Base-by-base conservation (phyloP, 2,888 invertebrate genomes). In the Agrochola lota region DNA sequence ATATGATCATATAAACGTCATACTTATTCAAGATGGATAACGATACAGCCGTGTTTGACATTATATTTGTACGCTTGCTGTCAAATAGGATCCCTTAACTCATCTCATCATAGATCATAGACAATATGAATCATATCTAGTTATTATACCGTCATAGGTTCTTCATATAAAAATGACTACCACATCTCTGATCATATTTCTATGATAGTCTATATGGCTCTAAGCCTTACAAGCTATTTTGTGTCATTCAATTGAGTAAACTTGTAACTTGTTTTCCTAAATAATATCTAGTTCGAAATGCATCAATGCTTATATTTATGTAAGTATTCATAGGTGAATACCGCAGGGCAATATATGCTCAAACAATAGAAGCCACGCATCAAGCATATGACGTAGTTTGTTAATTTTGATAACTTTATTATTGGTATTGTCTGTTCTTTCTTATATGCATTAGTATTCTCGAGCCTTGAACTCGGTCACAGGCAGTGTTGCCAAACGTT, bases 381-480 rank as follows among this genome's bases (percentile, higher is more conserved):
- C 20, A 46, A 26, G 23, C 35, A 72, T 74, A 57, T 74, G 62
- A 46, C 70, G 71, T 64, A 55, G 52, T 62, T 63, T 72, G 69
- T 63, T 60, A 80, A 71, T 71, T 84, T 78, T 55, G 23, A 43
- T n/a, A 55, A 55, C n/a, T 35, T 35, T 68, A 69, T 77, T 69
- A 40, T 70, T 72, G 15, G n/a, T 81, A 7, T 77, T 62, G 55
- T 57, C 35, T 70, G 7, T 60, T 57, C 4, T 30, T 60, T 57
- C 4, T 30, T 60, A 17, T 11, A 7, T 60, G 26, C 35, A 74
- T 52, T 46, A 63, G 35, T 71, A 67, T 71, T 82, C 40, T 60
- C n/a, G 62, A 76, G 63, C 73, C 57, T 68, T 76, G 59, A 71
- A 73, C 40, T 52, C 49, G 30, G 63, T 55, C 57, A 69, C 12